Percentiles rank a stretch among this genome's conserved stretches.
phyloP scores from a whole-genome alignment of 1,140 invertebrate species.

The Ceratina australensis region DNA sequence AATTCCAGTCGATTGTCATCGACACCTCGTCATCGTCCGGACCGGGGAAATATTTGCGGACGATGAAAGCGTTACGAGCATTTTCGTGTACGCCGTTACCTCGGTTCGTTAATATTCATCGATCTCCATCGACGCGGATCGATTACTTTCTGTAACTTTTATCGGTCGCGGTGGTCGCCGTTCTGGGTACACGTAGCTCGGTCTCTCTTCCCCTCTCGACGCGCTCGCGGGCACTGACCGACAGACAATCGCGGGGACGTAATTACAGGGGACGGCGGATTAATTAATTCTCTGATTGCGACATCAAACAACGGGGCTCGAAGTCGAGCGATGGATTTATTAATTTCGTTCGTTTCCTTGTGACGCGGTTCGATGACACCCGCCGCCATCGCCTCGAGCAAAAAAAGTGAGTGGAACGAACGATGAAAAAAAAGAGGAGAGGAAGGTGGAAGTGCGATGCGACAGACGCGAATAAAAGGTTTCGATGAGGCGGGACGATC shows the following conservation, averaged over 20 bases:
- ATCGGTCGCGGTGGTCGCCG: conserved; percentile 1
- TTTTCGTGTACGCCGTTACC: background rate
- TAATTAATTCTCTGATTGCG: conserved; percentile 33
- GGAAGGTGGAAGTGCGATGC: background rate
- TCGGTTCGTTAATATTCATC: conserved; percentile 11
- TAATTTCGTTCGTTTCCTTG: conserved; percentile 19
- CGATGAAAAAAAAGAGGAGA: background rate
- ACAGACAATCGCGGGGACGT: conserved; percentile 12
- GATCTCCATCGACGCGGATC: background rate
- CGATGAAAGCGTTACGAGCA: conserved; percentile 8
- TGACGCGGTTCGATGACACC: background rate
- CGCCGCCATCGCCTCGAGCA: background rate
- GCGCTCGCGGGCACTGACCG: background rate
- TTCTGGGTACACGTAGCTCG: too few relatives aligned
- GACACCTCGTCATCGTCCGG: background rate
- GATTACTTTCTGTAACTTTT: conserved; percentile 26
- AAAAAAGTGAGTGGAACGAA: background rate
- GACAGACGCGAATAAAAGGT: conserved; percentile 24
- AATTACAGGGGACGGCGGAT: conserved; percentile 23
- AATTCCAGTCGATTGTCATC: background rate
- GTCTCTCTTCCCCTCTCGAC: background rate
- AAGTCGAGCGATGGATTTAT: conserved; percentile 13
- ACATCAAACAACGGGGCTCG: conserved; percentile 11
- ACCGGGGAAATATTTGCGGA: conserved; percentile 13
- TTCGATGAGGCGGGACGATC: conserved; percentile 34